phyloP scores from a whole-genome alignment of 2,113 vertebrate genomes.

The Piprites chloris region DNA sequence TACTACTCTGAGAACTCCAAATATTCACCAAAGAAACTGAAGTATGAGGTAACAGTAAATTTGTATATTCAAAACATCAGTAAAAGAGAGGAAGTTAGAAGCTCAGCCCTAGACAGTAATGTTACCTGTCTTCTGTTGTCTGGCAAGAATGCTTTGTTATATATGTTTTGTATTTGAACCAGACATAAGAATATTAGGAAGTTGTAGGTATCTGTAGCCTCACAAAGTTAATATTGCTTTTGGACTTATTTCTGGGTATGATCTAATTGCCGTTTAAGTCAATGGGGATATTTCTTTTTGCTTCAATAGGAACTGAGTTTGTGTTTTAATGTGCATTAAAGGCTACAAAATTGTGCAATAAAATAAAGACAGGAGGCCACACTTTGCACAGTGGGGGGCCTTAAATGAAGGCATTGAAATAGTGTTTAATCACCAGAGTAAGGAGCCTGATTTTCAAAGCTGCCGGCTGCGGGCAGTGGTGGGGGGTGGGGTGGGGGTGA shows the following conservation, averaged over 20 bases:
- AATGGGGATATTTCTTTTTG: background rate
- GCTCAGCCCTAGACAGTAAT: background rate
- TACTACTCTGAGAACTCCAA: background rate
- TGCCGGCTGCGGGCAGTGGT: background rate
- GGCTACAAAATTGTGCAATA: slow-evolving; percentile 3
- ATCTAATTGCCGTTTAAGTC: slow-evolving; percentile 26
- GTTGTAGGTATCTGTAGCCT: background rate
- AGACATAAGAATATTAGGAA: background rate
- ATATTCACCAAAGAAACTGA: background rate
- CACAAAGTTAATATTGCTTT: slow-evolving; percentile 39
- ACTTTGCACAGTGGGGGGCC: background rate
- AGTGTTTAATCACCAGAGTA: slow-evolving; percentile 21
- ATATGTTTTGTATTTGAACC: background rate
- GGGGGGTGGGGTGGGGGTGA: background rate
- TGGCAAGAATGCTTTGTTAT: background rate
- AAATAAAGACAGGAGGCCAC: slow-evolving; percentile 20
- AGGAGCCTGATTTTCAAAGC: slow-evolving; percentile 23
- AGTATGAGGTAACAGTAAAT: background rate
- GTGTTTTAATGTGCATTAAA: slow-evolving; percentile 2
- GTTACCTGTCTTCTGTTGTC: background rate
- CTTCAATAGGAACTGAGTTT: background rate
- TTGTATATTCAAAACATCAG: background rate
- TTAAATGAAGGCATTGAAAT: background rate
- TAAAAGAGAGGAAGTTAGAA: background rate
- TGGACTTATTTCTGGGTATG: slow-evolving; percentile 17